These are phyloP conservation scores for Porites cylindrica DNA, from an alignment of 92 coral and sea anemone genomes.

Conservation along the genomic window DNA sequence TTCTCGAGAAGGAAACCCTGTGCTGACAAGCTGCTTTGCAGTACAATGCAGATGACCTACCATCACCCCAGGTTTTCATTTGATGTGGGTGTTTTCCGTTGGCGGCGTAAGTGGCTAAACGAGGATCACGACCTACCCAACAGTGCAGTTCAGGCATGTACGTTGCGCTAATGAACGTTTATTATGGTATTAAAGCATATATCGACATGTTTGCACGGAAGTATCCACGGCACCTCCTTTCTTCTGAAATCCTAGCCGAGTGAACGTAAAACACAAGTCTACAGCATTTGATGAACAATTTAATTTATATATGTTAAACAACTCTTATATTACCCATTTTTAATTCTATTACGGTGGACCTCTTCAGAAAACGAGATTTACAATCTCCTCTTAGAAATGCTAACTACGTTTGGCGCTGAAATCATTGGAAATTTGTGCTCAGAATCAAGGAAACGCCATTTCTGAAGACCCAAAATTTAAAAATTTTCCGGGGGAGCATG, in stretches of 20 bases:
- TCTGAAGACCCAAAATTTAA: neutral
- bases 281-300: neutral
- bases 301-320: too few species aligned
- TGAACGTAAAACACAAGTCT: slow-evolving; percentile 17
- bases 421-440: neutral
- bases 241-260: slow-evolving; percentile 4
- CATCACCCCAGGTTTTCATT: slow-evolving; percentile 13
- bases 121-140: slow-evolving; percentile 28
- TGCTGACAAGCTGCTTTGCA: neutral
- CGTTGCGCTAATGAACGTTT: too few species aligned
- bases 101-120: slow-evolving; percentile 25
- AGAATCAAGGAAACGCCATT: slow-evolving; percentile 27
- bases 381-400: too few species aligned
- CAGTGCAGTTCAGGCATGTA: slow-evolving; percentile 4
- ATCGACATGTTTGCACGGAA: neutral
- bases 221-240: slow-evolving; percentile 18
- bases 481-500: neutral
- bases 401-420: too few species aligned
- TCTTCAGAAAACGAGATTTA: too few species aligned
- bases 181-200: neutral
- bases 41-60: slow-evolving; percentile 15
- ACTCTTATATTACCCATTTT: too few species aligned
- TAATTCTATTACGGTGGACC: too few species aligned
- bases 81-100: slow-evolving; percentile 20
- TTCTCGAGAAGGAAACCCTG: slow-evolving; percentile 30